Percentiles rank a stretch among this genome's conserved stretches.
Conservation (phyloP, 2,113 vertebrate species). For the Colaptes auratus region DNA sequence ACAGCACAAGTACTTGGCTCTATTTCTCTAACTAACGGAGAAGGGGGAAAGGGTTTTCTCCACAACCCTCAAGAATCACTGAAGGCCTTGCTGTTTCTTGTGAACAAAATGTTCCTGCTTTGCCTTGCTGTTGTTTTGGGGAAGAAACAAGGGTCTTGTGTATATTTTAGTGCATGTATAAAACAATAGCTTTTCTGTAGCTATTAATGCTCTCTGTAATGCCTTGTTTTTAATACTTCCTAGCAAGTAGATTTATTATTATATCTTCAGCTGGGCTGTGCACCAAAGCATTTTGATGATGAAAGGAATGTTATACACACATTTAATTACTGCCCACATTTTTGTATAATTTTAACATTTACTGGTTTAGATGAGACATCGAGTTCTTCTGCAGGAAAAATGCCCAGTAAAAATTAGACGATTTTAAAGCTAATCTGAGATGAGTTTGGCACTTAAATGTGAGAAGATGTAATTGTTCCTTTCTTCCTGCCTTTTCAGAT, state of each 20-base stretch:
- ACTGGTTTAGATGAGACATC: conserved; percentile 60
- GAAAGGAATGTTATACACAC: conserved; percentile 43
- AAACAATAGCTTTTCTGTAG: neutral
- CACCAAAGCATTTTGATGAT: conserved; percentile 31
- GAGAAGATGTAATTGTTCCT: conserved; percentile 36
- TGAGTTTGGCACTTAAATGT: conserved; percentile 18
- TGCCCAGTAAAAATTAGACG: conserved; percentile 42
- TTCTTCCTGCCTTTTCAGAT: conserved; percentile 70
- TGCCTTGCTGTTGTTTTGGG: neutral
- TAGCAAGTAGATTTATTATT: conserved; percentile 53
- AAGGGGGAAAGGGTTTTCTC: neutral
- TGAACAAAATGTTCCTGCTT: neutral
- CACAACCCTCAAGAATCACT: neutral
- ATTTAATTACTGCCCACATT: conserved; percentile 71
- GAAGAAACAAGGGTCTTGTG: neutral
- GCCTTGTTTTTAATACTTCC: conserved; percentile 15
- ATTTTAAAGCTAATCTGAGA: conserved; percentile 47
- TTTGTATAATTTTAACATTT: conserved; percentile 67
- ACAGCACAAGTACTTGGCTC: neutral
- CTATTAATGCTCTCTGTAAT: neutral
- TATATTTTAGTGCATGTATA: neutral
- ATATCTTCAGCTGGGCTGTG: conserved; percentile 21
- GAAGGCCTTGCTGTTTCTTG: neutral
- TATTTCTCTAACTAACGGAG: neutral
- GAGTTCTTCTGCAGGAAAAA: conserved; percentile 56